Conservation (phyloP, 2,113 vertebrate genomes). For the Himantopus leucocephalus region DNA sequence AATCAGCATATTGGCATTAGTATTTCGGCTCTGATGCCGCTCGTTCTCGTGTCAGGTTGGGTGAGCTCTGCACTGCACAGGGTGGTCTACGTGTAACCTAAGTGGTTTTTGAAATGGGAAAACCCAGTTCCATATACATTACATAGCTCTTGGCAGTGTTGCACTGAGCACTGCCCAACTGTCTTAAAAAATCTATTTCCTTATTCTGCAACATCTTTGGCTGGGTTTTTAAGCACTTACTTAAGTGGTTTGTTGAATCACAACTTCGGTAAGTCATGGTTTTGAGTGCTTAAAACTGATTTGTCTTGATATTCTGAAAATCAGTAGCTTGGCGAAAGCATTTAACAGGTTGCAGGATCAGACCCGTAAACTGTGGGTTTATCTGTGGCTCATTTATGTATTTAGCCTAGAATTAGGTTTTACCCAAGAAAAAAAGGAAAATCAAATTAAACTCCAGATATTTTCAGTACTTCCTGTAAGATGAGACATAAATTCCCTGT, state of each 20-base stretch:
- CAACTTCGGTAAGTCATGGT: not conserved
- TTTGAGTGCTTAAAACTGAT: not conserved
- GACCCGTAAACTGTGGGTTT: slow-evolving; percentile 11
- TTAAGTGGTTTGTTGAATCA: not conserved
- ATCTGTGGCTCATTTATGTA: not conserved
- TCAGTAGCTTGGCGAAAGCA: not conserved
- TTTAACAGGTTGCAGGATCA: slow-evolving; percentile 17
- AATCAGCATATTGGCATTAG: not conserved
- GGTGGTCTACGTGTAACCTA: not conserved
- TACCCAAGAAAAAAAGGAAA: not conserved
- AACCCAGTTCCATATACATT: not conserved
- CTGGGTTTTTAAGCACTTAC: not conserved
- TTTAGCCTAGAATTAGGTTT: not conserved
- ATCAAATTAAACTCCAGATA: not conserved
- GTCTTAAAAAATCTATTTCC: not conserved
- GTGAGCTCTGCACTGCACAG: not conserved
- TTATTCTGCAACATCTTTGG: not conserved
- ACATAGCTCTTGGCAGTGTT: not conserved
- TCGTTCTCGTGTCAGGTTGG: not conserved
- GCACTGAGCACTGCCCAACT: not conserved
- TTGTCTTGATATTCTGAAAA: not conserved
- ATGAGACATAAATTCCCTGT: not conserved
- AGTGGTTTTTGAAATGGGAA: not conserved
- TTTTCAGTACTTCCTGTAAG: slow-evolving; percentile 26
- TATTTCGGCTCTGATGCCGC: not conserved